Evolutionary conservation across 2,797 vertebrate species (phyloP).

Genomic region (Vultur gryphus): DNA sequence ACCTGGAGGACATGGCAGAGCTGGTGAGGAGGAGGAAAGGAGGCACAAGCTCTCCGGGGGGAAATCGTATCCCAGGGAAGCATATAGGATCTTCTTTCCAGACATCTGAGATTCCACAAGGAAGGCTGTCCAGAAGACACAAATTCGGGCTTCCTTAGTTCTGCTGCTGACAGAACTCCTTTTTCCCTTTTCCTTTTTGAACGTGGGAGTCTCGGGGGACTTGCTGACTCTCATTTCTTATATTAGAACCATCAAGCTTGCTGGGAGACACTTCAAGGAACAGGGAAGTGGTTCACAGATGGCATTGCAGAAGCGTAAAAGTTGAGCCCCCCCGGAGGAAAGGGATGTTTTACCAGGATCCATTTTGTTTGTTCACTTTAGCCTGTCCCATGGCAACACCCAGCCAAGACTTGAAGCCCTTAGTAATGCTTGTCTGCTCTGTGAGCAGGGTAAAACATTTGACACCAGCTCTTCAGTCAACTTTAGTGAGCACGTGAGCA

Average conservation of each 20-base stretch:
- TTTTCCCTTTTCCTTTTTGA: neutral
- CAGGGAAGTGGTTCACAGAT: neutral
- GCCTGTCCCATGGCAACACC: neutral
- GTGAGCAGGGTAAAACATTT: rapidly evolving
- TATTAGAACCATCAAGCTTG: neutral
- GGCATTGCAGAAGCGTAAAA: neutral
- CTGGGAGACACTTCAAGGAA: neutral
- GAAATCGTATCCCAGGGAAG: neutral
- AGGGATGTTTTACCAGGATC: neutral
- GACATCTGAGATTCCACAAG: neutral
- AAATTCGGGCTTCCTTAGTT: neutral
- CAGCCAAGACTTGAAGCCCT: neutral
- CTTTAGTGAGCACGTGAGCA: rapidly evolving
- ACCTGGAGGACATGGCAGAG: neutral
- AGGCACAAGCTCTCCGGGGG: neutral
- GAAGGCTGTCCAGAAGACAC: neutral
- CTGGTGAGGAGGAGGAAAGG: neutral
- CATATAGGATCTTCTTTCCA: neutral
- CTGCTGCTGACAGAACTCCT: neutral
- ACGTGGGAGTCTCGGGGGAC: neutral
- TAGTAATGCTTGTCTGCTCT: neutral
- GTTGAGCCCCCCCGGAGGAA: neutral
- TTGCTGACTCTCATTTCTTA: neutral
- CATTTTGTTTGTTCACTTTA: neutral
- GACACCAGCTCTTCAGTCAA: neutral